Percentiles rank a stretch among this genome's conserved stretches.
These are phyloP conservation scores for Eubucco bourcierii DNA, from an alignment of 2,113 vertebrate genomes.

Conservation along the genomic window DNA sequence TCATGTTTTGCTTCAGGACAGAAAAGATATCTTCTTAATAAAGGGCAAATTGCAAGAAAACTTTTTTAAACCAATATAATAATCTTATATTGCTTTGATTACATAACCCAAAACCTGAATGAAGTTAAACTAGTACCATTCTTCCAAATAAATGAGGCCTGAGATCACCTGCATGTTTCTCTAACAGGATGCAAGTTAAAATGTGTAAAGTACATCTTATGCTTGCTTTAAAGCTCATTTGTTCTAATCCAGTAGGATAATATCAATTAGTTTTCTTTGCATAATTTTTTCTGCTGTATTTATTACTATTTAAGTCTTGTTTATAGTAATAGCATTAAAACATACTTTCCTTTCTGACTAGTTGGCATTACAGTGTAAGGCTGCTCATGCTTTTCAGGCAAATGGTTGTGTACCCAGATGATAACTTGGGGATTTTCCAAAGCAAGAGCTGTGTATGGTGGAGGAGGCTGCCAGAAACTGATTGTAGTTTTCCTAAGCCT, in stretches of 20 bases:
- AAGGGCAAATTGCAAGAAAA: neutral
- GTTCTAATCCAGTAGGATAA: neutral
- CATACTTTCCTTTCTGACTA: neutral
- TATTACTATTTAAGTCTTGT: neutral
- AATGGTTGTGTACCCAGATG: constrained; percentile 10
- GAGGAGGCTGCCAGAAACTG: neutral
- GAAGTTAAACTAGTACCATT: neutral
- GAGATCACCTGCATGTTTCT: neutral
- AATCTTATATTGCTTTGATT: neutral
- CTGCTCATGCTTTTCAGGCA: neutral
- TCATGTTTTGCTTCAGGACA: neutral
- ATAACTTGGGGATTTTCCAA: neutral
- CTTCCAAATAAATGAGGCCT: neutral
- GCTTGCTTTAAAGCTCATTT: neutral
- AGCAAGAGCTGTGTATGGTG: neutral
- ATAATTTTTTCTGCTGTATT: neutral
- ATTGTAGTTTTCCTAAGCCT: neutral
- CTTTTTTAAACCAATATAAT: neutral
- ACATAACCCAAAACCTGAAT: neutral
- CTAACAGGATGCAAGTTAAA: neutral
- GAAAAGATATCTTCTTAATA: neutral
- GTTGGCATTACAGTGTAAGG: neutral
- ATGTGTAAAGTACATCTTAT: neutral
- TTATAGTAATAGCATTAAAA: neutral
- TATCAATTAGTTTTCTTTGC: neutral